These are phyloP conservation scores for Halcyon chelicuti DNA, from an alignment of 2,797 vertebrate species.

Conservation along the genomic window DNA sequence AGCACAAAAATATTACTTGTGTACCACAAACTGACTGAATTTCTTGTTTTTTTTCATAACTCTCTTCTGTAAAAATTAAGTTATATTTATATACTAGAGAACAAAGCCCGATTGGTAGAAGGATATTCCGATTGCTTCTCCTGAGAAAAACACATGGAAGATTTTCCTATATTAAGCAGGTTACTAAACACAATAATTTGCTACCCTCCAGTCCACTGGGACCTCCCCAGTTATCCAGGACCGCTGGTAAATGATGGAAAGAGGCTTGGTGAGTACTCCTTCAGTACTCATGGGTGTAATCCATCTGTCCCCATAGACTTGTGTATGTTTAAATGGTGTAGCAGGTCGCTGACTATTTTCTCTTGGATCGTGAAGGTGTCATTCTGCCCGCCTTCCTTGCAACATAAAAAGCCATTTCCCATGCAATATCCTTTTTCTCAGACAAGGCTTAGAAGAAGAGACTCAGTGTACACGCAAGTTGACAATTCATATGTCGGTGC, in stretches of 20 bases:
- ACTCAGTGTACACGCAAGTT: rapidly evolving
- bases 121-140: neutral
- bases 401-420: neutral
- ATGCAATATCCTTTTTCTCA: neutral
- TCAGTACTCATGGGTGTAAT: too few species aligned
- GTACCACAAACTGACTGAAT: neutral
- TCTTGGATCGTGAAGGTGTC: too few species aligned
- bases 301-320: too few species aligned
- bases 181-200: neutral
- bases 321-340: too few species aligned
- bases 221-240: too few species aligned
- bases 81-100: neutral
- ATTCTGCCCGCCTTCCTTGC: too few species aligned
- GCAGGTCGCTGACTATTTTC: too few species aligned
- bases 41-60: neutral
- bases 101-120: neutral
- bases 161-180: neutral
- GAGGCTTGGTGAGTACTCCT: too few species aligned
- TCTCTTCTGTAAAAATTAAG: neutral
- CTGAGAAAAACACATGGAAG: neutral
- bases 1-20: neutral
- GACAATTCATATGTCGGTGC: rapidly evolving
- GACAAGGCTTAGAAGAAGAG: neutral
- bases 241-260: too few species aligned
- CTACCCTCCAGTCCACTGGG: too few species aligned